These are phyloP conservation scores for Drosophila serrata DNA, from an alignment of 1,140 invertebrate genomes.

Conservation along the genomic window DNA sequence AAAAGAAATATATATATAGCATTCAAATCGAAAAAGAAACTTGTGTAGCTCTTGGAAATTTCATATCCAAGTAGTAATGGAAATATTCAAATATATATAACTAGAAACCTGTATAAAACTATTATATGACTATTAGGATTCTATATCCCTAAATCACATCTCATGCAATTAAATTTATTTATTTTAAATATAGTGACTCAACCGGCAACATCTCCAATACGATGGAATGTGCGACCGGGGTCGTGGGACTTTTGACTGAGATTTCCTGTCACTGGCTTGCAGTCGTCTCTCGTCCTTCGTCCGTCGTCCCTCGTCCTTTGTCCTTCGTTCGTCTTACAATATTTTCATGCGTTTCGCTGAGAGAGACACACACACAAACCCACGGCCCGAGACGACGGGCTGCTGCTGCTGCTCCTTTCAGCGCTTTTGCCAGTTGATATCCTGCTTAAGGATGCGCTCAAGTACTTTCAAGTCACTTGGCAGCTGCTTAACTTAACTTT, in stretches of 20 bases:
- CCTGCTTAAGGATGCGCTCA: slow-evolving; percentile 84
- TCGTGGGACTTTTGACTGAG: slow-evolving; percentile 58
- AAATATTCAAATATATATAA: not conserved
- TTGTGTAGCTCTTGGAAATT: not conserved
- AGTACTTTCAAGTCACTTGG: slow-evolving; percentile 83
- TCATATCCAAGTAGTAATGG: not conserved
- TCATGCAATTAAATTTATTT: not conserved
- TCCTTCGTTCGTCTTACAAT: slow-evolving; percentile 25
- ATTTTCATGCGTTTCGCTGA: slow-evolving; percentile 56
- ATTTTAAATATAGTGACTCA: slow-evolving; percentile 3
- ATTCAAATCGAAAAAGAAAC: not conserved
- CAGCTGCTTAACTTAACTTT: slow-evolving; percentile 84
- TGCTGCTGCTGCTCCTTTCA: slow-evolving; percentile 63
- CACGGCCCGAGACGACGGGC: slow-evolving; percentile 5
- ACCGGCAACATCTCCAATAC: slow-evolving; percentile 8
- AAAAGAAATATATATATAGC: no score
- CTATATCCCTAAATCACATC: no score
- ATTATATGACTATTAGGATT: no score
- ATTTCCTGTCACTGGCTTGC: slow-evolving; percentile 58
- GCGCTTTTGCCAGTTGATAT: slow-evolving; percentile 83
- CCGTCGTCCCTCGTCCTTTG: slow-evolving; percentile 2
- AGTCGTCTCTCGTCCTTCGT: slow-evolving; percentile 11
- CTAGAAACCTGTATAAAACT: not conserved
- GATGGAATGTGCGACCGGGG: slow-evolving; percentile 6
- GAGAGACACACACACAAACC: slow-evolving; percentile 50